Evolutionary conservation across 2,888 invertebrate genomes (phyloP).

Genomic region (Orthosia cruda): DNA sequence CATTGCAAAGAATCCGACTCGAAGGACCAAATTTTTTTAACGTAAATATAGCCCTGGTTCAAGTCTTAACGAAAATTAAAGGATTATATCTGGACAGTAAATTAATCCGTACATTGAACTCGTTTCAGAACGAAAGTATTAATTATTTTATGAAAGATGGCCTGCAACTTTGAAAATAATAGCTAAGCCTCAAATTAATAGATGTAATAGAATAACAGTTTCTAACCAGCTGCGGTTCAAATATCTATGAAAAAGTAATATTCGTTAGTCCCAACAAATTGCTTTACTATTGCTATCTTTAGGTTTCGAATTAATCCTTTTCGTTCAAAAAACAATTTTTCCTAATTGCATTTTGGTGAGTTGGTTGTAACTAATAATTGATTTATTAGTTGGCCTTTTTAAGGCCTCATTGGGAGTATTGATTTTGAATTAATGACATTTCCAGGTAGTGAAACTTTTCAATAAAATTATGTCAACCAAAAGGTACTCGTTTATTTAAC

Average conservation of each 20-base stretch:
- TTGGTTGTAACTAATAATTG: conserved; percentile 7
- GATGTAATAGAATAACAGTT: conserved; percentile 49
- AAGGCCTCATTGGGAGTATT: conserved; percentile 12
- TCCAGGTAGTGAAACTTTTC: neutral
- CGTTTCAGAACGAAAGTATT: conserved; percentile 32
- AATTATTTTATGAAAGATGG: conserved; percentile 50
- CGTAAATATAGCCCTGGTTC: neutral
- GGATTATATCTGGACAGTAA: conserved; percentile 30
- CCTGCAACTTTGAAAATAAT: conserved; percentile 41
- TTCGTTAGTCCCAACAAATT: conserved; percentile 45
- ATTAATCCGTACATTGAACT: conserved; percentile 34
- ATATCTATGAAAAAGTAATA: conserved; percentile 52
- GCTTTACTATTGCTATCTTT: conserved; percentile 30
- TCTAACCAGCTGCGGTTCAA: conserved; percentile 38
- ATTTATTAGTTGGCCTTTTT: conserved; percentile 14
- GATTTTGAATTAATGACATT: conserved; percentile 1
- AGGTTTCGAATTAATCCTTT: conserved; percentile 4
- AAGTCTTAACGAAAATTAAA: conserved; percentile 4
- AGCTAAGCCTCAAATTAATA: conserved; percentile 45
- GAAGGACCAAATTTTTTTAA: conserved; percentile 23
- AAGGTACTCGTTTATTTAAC: neutral
- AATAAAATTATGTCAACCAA: neutral
- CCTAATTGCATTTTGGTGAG: conserved; percentile 43
- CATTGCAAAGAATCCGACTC: conserved; percentile 10
- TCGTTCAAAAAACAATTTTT: conserved; percentile 24